Evolutionary conservation across 1,140 invertebrate species (phyloP).

Genomic region (Drosophila ananassae): DNA sequence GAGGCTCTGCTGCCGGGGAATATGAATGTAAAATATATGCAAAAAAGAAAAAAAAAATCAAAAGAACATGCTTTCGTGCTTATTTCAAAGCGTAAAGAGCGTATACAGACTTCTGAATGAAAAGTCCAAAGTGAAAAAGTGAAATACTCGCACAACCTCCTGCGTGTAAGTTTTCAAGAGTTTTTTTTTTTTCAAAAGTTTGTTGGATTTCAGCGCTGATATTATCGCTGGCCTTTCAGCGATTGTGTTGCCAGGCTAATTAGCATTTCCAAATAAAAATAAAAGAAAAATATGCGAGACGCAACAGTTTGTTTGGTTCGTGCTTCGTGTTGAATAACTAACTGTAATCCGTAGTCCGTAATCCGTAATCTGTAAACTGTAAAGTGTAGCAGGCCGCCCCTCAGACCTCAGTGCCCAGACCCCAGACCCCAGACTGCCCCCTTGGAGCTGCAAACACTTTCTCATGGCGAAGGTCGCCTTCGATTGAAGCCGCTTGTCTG

Average conservation of each 20-base stretch:
- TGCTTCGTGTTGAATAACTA: slow-evolving; percentile 20
- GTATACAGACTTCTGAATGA: background rate
- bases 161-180: too few relatives aligned
- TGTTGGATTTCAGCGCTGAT: background rate
- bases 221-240: background rate
- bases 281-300: background rate
- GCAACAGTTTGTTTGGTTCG: slow-evolving; percentile 6
- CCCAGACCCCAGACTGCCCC: too few relatives aligned
- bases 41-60: background rate
- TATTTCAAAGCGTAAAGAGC: background rate
- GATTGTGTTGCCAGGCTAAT: background rate
- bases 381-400: too few relatives aligned
- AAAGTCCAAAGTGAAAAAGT: too few relatives aligned
- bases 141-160: too few relatives aligned
- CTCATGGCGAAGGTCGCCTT: slow-evolving; percentile 21
- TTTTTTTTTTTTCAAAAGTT: background rate
- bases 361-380: too few relatives aligned
- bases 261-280: background rate
- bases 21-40: slow-evolving; percentile 2
- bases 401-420: too few relatives aligned
- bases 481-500: too few relatives aligned
- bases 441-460: slow-evolving; percentile 9
- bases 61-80: background rate
- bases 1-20: background rate
- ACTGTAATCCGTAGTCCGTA: background rate